These are phyloP conservation scores for Triops longicaudatus DNA, from an alignment of 1,140 invertebrate species.

Conservation along the genomic window DNA sequence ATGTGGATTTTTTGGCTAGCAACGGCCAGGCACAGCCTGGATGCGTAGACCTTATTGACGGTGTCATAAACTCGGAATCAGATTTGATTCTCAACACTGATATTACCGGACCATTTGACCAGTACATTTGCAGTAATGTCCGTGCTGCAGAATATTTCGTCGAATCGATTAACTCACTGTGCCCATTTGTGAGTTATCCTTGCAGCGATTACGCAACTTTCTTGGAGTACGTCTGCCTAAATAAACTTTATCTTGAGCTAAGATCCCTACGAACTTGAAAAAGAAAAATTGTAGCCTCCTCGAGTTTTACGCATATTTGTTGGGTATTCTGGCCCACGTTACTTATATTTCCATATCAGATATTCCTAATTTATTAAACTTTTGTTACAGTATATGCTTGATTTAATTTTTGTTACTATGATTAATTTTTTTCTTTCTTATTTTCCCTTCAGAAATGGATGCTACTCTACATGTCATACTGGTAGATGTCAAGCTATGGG, in stretches of 20 bases:
- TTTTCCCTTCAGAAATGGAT: slow-evolving; percentile 7
- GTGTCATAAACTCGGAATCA: neutral
- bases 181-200: slow-evolving; percentile 22
- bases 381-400: neutral
- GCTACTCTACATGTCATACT: slow-evolving; percentile 23
- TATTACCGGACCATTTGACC: slow-evolving; percentile 18
- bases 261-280: too few relatives aligned
- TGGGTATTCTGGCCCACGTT: too few relatives aligned
- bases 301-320: too few relatives aligned
- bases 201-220: slow-evolving; percentile 17
- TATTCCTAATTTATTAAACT: too few relatives aligned
- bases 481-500: slow-evolving; percentile 17
- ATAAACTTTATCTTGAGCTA: too few relatives aligned
- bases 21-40: slow-evolving; percentile 62
- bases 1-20: slow-evolving; percentile 66
- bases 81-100: slow-evolving; percentile 23
- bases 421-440: neutral
- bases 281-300: too few relatives aligned
- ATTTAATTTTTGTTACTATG: neutral
- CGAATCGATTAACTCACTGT: slow-evolving; percentile 26
- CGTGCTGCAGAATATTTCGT: slow-evolving; percentile 28
- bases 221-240: neutral
- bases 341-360: too few relatives aligned
- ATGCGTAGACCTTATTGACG: slow-evolving; percentile 42
- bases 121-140: slow-evolving; percentile 28